Conservation (phyloP, 2,113 vertebrate genomes). For the Hemichromis elongatus region DNA sequence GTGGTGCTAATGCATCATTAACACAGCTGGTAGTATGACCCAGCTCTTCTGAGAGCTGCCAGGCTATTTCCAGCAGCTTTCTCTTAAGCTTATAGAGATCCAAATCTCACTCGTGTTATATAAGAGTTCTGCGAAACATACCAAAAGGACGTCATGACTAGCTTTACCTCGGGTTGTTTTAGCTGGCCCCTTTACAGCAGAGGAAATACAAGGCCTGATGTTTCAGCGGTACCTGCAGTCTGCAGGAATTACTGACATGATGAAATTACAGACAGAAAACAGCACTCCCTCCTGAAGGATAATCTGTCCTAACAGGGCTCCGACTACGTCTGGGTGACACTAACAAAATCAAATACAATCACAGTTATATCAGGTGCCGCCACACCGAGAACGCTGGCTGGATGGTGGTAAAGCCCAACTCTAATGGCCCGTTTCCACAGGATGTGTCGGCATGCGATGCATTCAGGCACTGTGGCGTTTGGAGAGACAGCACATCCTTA, state of each 20-base stretch:
- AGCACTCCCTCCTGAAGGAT: not conserved
- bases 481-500: not conserved
- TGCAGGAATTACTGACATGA: slow-evolving; percentile 1
- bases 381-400: not conserved
- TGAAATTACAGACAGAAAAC: slow-evolving; percentile 9
- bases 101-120: slow-evolving; percentile 36
- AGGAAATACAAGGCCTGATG: not conserved
- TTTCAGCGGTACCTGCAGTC: not conserved
- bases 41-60: slow-evolving; percentile 27
- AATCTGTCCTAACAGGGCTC: not conserved
- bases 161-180: slow-evolving; percentile 12
- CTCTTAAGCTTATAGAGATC: slow-evolving; percentile 48
- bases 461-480: not conserved
- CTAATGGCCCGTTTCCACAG: not conserved
- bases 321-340: not conserved
- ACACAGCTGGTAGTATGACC: slow-evolving; percentile 53
- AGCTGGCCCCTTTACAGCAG: not conserved
- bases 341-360: not conserved
- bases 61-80: slow-evolving; percentile 47
- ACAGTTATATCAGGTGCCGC: not conserved
- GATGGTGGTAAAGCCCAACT: not conserved
- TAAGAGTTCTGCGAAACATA: slow-evolving; percentile 32
- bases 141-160: not conserved
- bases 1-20: slow-evolving; percentile 60
- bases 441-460: not conserved